Conservation (phyloP, 2,113 vertebrate genomes). For the Albula goreensis region DNA sequence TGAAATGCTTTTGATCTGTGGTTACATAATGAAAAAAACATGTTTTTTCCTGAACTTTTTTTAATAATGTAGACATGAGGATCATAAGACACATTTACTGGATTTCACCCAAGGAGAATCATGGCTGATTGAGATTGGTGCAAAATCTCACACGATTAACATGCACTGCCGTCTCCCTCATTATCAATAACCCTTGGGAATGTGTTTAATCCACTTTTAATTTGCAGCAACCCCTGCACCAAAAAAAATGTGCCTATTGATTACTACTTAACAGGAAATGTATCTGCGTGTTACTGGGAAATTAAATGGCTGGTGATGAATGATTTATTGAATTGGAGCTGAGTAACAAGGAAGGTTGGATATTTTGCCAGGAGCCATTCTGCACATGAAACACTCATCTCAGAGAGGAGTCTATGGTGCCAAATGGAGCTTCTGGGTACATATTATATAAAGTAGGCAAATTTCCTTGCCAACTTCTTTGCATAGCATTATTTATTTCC, state of each 20-base stretch:
- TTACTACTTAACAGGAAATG: conserved; percentile 3
- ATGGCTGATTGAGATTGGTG: not conserved
- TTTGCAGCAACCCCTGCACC: conserved; percentile 15
- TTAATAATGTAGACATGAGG: not conserved
- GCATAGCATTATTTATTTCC: too few relatives aligned
- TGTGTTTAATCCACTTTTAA: conserved; percentile 27
- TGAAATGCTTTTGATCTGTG: not conserved
- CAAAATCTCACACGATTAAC: conserved; percentile 22
- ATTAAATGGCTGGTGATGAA: not conserved
- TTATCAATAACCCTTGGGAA: conserved; percentile 29
- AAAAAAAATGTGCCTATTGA: conserved; percentile 14
- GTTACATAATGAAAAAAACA: conserved; percentile 1
- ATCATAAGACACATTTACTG: conserved; percentile 5
- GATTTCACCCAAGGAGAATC: not conserved
- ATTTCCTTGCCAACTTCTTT: too few relatives aligned
- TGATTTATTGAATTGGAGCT: not conserved
- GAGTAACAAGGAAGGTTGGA: not conserved
- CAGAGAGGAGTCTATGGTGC: not conserved
- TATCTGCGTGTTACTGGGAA: not conserved
- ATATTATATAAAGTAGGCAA: too few relatives aligned
- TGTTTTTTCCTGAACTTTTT: not conserved
- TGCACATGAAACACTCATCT: not conserved
- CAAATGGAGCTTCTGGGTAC: not conserved
- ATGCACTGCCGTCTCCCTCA: conserved; percentile 22
- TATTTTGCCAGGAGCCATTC: not conserved